Conservation (phyloP, 53 echinoderm and acorn worm species). For the Apostichopus leukothele region DNA sequence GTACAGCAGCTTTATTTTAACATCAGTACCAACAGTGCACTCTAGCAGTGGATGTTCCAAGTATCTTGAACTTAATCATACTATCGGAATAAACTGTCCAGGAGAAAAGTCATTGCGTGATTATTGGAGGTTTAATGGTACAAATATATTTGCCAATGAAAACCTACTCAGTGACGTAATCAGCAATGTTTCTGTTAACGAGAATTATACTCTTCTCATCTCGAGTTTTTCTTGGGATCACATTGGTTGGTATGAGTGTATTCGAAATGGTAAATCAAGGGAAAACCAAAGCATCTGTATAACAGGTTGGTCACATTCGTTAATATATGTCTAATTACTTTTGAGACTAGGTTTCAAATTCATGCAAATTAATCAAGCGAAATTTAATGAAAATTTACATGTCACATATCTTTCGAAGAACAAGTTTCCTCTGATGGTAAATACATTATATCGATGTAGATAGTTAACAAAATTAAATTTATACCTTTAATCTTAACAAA, state of each 20-base stretch:
- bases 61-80: neutral
- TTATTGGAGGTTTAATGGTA: neutral
- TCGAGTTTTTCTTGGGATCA: neutral
- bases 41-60: neutral
- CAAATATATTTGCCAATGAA: neutral
- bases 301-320: neutral
- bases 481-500: too few relatives aligned
- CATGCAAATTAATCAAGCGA: too few relatives aligned
- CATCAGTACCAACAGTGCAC: neutral
- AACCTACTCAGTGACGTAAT: neutral
- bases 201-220: neutral
- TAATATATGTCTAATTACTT: too few relatives aligned
- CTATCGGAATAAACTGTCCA: neutral
- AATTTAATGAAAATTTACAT: too few relatives aligned
- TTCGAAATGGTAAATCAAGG: neutral
- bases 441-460: too few relatives aligned
- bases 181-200: neutral
- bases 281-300: neutral
- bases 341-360: too few relatives aligned
- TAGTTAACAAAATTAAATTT: too few relatives aligned
- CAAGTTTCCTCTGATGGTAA: too few relatives aligned
- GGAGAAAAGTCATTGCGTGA: neutral
- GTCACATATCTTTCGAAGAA: too few relatives aligned
- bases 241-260: neutral
- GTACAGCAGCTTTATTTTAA: too few relatives aligned